Evolutionary conservation across 2,797 vertebrate genomes (phyloP).

Genomic region (Karalla daura): DNA sequence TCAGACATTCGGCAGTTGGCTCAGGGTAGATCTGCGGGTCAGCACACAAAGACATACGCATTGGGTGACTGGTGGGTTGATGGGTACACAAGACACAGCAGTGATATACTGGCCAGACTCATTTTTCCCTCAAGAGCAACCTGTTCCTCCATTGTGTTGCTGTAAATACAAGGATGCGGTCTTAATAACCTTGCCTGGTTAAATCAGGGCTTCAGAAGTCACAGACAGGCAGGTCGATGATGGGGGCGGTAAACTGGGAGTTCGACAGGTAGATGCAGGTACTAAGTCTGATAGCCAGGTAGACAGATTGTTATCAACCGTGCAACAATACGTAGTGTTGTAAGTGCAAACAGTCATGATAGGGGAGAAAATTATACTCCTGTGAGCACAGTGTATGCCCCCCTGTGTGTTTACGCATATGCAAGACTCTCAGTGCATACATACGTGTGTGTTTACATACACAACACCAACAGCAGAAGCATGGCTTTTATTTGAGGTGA

Average conservation of each 20-base stretch:
- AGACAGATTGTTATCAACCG: slow-evolving; percentile 71
- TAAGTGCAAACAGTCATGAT: slow-evolving; percentile 71
- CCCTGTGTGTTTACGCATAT: slow-evolving; percentile 50
- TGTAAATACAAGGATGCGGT: slow-evolving; percentile 45
- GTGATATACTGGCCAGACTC: slow-evolving; percentile 29
- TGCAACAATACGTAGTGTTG: slow-evolving; percentile 57
- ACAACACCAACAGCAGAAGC: slow-evolving; percentile 67
- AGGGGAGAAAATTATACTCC: slow-evolving; percentile 33
- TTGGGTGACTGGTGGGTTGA: slow-evolving; percentile 8
- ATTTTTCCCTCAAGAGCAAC: slow-evolving; percentile 25
- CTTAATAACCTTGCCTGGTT: slow-evolving; percentile 15
- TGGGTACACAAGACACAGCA: background rate
- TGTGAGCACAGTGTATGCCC: slow-evolving; percentile 37
- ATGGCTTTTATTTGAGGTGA: slow-evolving; percentile 60
- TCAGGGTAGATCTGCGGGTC: slow-evolving; percentile 34
- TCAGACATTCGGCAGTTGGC: slow-evolving; percentile 27
- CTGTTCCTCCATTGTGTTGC: slow-evolving; percentile 29
- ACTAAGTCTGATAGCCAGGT: slow-evolving; percentile 32
- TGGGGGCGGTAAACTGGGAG: slow-evolving; percentile 2
- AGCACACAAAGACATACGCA: background rate
- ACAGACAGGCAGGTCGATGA: slow-evolving; percentile 17
- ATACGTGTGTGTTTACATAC: slow-evolving; percentile 62
- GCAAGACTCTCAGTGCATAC: slow-evolving; percentile 44
- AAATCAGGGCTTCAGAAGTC: slow-evolving; percentile 26
- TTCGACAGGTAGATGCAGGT: slow-evolving; percentile 56